Evolutionary conservation across 2,888 invertebrate species (phyloP).

Genomic region (Heliconius sara): DNA sequence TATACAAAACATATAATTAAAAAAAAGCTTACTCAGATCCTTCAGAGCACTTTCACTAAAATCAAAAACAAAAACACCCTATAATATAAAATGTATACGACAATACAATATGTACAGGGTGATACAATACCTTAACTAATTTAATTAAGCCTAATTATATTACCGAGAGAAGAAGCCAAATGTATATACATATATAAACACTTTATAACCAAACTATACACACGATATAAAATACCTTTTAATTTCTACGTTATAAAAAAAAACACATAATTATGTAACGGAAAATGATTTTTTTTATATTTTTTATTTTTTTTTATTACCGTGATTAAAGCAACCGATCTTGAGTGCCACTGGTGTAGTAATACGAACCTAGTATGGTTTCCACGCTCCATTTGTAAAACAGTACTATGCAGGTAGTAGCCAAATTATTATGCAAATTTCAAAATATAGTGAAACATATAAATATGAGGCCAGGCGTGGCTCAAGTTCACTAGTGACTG

Average conservation of each 20-base stretch:
- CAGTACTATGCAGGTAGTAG: conserved; percentile 18
- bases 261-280: neutral
- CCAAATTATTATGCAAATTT: neutral
- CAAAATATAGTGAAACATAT: neutral
- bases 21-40: conserved; percentile 1
- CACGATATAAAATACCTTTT: neutral
- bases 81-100: conserved; percentile 19
- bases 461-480: no score
- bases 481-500: no score
- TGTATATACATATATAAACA: conserved; percentile 48
- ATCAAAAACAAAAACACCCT: conserved; percentile 6
- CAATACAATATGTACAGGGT: conserved; percentile 24
- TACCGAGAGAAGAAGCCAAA: conserved; percentile 64
- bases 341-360: conserved; percentile 69
- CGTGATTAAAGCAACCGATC: conserved; percentile 63
- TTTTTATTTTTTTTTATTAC: conserved; percentile 33
- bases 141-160: conserved; percentile 80
- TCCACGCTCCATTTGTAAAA: conserved; percentile 64
- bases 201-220: conserved; percentile 38
- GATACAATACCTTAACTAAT: conserved; percentile 65
- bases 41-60: neutral
- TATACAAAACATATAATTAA: neutral
- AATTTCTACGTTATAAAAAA: neutral
- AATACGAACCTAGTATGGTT: conserved; percentile 65
- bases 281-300: neutral